Evolutionary conservation across 2,113 vertebrate species (phyloP).

Genomic region (Epinephelus lanceolatus): DNA sequence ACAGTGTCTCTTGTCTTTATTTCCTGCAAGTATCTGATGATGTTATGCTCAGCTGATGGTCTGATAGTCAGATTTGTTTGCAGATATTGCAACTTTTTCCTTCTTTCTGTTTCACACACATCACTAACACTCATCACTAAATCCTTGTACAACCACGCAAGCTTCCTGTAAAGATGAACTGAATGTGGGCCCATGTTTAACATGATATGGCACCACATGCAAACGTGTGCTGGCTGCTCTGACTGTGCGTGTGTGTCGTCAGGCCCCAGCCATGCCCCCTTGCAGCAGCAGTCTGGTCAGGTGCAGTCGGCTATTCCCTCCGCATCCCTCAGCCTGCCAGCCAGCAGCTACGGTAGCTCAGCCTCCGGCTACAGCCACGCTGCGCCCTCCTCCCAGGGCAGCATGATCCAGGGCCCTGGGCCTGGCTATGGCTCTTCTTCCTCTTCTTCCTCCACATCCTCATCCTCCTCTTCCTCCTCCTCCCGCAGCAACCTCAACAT

Average conservation of each 20-base stretch:
- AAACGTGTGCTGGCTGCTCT: constrained; percentile 59
- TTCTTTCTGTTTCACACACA: constrained; percentile 6
- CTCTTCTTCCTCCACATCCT: constrained; percentile 84
- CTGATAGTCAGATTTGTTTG: constrained; percentile 14
- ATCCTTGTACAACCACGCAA: constrained; percentile 3
- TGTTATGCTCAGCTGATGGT: constrained; percentile 19
- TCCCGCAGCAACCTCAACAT: constrained; percentile 95
- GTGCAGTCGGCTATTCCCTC: constrained; percentile 86
- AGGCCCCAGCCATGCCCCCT: constrained; percentile 91
- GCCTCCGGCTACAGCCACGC: constrained; percentile 90
- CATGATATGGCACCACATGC: constrained; percentile 26
- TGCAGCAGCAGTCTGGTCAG: constrained; percentile 91
- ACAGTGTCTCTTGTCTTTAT: not conserved
- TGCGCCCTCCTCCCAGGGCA: constrained; percentile 89
- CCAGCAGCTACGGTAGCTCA: constrained; percentile 85
- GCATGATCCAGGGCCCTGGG: constrained; percentile 90
- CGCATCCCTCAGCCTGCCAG: constrained; percentile 90
- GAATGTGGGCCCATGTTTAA: constrained; percentile 71
- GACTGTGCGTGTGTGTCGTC: constrained; percentile 80
- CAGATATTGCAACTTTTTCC: not conserved
- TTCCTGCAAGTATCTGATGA: constrained; percentile 11
- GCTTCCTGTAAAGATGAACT: constrained; percentile 75
- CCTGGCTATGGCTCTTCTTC: constrained; percentile 89
- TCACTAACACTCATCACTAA: not conserved
- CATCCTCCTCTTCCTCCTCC: constrained; percentile 87